Evolutionary conservation across 2,113 vertebrate genomes (phyloP).

Genomic region (human (Homo sapiens)): DNA sequence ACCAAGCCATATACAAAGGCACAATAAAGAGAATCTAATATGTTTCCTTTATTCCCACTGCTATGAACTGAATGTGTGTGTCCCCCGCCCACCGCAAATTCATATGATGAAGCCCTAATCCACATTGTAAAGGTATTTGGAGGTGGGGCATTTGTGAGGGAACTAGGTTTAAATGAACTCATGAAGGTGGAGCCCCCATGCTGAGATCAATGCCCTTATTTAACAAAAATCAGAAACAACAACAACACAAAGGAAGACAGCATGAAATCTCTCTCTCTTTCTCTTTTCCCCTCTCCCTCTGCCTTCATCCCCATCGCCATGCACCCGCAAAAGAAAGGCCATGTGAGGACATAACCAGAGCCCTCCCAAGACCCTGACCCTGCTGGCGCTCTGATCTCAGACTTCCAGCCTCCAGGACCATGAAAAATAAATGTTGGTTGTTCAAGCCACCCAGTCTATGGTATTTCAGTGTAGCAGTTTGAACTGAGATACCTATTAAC

Average conservation of each 20-base stretch:
- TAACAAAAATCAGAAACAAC: not conserved
- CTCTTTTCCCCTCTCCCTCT: not conserved
- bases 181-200: not conserved
- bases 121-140: not conserved
- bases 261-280: not conserved
- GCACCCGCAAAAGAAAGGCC: not conserved
- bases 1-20: not conserved
- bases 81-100: not conserved
- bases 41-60: not conserved
- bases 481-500: not conserved
- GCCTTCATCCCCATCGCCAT: fast-evolving
- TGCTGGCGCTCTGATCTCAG: not conserved
- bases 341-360: not conserved
- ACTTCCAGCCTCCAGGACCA: not conserved
- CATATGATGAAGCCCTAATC: not conserved
- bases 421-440: not conserved
- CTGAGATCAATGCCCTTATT: not conserved
- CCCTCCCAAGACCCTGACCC: not conserved
- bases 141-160: not conserved
- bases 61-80: not conserved
- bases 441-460: not conserved
- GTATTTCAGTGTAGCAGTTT: not conserved
- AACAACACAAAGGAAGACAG: not conserved
- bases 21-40: not conserved
- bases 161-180: not conserved